Percentiles rank a stretch among this genome's conserved stretches.
Conservation (phyloP, 2,113 vertebrate species). For the Zeus faber region DNA sequence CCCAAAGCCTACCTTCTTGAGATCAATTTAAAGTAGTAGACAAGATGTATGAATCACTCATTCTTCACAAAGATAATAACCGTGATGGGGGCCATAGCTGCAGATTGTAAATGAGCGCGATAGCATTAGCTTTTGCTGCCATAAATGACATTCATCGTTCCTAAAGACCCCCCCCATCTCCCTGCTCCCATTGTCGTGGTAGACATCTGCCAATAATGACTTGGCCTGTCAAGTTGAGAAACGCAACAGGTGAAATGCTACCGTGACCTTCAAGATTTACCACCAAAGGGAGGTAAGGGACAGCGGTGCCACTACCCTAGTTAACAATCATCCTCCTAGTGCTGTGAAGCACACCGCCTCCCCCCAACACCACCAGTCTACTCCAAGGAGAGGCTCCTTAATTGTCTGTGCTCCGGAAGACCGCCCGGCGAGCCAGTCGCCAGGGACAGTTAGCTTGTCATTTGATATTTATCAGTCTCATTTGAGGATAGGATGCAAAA, state of each 20-base stretch:
- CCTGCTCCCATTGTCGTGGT: constrained; percentile 4
- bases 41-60: constrained; percentile 55
- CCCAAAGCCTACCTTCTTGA: no score
- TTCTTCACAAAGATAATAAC: constrained; percentile 41
- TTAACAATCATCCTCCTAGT: constrained; percentile 28
- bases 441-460: constrained; percentile 8
- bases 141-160: constrained; percentile 35
- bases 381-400: constrained; percentile 29
- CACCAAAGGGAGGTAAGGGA: constrained; percentile 25
- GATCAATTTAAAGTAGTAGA: no score
- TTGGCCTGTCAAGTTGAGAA: constrained; percentile 35
- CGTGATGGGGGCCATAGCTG: constrained; percentile 24
- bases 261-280: constrained; percentile 60
- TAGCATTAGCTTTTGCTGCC: constrained; percentile 30
- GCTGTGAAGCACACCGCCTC: not conserved
- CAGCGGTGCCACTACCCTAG: no score
- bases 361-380: constrained; percentile 36
- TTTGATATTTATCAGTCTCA: constrained; percentile 4
- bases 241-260: constrained; percentile 35
- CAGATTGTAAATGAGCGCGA: constrained; percentile 45
- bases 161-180: constrained; percentile 7
- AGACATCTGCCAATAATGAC: constrained; percentile 33
- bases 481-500: not conserved
- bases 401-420: constrained; percentile 42
- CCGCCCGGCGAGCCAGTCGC: constrained; percentile 14